phyloP scores from a whole-genome alignment of 1,140 invertebrate species.

The Pseudobourletiella spinata region DNA sequence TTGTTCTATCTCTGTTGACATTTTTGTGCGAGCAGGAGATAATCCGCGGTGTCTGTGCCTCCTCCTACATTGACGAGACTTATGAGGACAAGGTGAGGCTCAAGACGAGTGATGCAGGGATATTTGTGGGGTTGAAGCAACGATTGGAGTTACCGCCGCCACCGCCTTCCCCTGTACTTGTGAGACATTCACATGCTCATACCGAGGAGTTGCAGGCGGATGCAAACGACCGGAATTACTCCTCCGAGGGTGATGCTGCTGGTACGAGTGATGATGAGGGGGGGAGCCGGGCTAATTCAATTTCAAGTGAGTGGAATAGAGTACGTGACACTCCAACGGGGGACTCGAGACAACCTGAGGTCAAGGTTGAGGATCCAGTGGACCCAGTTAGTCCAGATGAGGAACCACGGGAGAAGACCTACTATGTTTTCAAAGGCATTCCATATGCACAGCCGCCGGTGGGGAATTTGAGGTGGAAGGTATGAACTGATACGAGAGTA shows the following conservation, averaged over 20 bases:
- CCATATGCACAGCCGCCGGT: background rate
- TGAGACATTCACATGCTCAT: background rate
- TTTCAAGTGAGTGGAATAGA: background rate
- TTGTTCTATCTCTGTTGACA: background rate
- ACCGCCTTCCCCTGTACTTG: background rate
- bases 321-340: no score
- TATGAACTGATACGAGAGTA: no score
- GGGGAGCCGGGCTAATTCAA: no score
- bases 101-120: background rate
- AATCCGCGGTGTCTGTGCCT: background rate
- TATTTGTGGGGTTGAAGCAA: slow-evolving; percentile 1
- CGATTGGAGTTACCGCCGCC: background rate
- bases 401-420: background rate
- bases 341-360: no score
- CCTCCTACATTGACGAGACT: no score
- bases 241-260: background rate
- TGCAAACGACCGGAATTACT: background rate
- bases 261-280: background rate
- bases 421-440: slow-evolving; percentile 10
- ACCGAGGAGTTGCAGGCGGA: background rate
- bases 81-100: background rate
- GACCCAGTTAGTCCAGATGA: no score
- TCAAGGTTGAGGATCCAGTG: no score
- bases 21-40: slow-evolving; percentile 3
- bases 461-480: slow-evolving; percentile 4